Percentiles rank a stretch among this genome's conserved stretches.
phyloP scores from a whole-genome alignment of 1,140 invertebrate species.

The Neocloeon triangulifer region DNA sequence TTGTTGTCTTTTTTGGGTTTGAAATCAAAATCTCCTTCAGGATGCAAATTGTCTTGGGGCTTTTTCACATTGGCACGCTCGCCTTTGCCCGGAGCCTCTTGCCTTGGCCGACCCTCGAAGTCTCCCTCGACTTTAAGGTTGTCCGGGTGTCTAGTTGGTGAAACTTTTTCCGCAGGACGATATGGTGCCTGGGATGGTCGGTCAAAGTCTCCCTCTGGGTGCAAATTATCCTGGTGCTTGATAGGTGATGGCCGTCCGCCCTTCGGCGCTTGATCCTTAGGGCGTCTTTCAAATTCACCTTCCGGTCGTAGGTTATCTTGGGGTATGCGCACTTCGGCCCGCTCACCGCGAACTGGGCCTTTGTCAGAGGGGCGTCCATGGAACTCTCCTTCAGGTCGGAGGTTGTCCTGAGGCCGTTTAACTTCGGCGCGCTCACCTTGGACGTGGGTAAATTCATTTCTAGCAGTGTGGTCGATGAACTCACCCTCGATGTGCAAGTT shows the following conservation, averaged over 20 bases:
- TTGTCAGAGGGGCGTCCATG: constrained; percentile 4
- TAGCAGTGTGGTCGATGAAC: constrained; percentile 19
- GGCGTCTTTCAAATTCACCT: constrained; percentile 10
- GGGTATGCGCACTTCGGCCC: constrained; percentile 8
- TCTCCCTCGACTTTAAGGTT: constrained; percentile 13
- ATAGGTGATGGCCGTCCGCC: constrained; percentile 16
- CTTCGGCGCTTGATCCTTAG: constrained; percentile 9
- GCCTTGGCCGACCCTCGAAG: constrained; percentile 3
- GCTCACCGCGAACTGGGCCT: constrained; percentile 7
- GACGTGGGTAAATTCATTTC: constrained; percentile 17
- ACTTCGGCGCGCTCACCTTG: constrained; percentile 9
- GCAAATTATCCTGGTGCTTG: constrained; percentile 8
- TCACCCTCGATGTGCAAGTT: constrained; percentile 34
- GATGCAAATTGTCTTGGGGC: constrained; percentile 24
- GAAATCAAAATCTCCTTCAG: constrained; percentile 30
- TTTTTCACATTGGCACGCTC: constrained; percentile 20
- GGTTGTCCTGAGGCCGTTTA: constrained; percentile 15
- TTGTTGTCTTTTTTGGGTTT: constrained; percentile 8
- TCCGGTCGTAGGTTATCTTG: constrained; percentile 10
- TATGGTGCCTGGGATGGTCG: not conserved
- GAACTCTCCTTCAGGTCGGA: constrained; percentile 21
- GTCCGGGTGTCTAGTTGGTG: constrained; percentile 10
- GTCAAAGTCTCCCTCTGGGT: constrained; percentile 16
- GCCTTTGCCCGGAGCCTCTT: constrained; percentile 8
- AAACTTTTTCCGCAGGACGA: not conserved